Conservation (phyloP, 2,113 vertebrate genomes). For the Leucosticte australis region DNA sequence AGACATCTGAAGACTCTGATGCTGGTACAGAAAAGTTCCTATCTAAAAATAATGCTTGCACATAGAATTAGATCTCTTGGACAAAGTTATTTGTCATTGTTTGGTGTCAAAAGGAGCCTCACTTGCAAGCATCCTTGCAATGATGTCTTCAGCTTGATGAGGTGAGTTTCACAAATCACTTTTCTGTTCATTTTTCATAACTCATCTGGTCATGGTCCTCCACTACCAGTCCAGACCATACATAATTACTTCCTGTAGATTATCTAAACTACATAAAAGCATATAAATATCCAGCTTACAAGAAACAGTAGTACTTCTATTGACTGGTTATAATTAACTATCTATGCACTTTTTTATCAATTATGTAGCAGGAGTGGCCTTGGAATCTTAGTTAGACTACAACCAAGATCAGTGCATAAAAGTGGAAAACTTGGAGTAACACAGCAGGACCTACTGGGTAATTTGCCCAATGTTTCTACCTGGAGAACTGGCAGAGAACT, state of each 20-base stretch:
- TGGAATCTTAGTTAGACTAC: neutral
- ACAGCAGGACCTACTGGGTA: neutral
- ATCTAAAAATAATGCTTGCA: neutral
- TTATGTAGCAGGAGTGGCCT: neutral
- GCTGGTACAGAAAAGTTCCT: neutral
- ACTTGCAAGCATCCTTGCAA: neutral
- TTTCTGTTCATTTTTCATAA: neutral
- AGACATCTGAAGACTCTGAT: neutral
- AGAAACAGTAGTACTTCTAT: neutral
- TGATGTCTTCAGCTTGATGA: neutral
- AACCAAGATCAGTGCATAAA: neutral
- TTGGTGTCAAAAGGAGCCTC: neutral
- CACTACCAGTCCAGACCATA: neutral
- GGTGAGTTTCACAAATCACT: neutral
- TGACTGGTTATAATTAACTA: neutral
- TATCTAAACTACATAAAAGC: neutral
- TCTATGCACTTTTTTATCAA: neutral
- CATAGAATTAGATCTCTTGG: neutral
- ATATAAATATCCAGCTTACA: neutral
- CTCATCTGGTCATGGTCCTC: neutral
- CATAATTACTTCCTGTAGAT: neutral
- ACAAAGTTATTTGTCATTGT: rapidly evolving
- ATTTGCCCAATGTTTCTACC: neutral
- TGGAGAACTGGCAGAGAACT: too few relatives aligned
- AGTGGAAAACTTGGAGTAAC: neutral